These are phyloP conservation scores for Aptenodytes forsteri DNA, from an alignment of 2,113 vertebrate species.

Conservation along the genomic window DNA sequence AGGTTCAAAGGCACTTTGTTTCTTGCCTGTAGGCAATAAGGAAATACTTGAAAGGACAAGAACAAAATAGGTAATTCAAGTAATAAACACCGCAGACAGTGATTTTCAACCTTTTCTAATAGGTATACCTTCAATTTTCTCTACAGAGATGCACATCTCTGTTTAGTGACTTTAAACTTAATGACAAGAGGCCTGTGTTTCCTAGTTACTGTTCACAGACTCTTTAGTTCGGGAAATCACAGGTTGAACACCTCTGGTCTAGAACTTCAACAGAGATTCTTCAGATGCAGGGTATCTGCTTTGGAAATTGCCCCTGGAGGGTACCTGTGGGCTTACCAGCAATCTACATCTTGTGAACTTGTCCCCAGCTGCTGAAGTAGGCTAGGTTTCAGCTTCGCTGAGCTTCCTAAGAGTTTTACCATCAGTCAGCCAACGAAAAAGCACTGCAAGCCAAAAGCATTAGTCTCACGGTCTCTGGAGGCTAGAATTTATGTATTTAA, in stretches of 20 bases:
- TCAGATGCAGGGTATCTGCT: neutral
- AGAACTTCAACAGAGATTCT: neutral
- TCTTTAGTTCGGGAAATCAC: neutral
- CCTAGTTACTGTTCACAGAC: neutral
- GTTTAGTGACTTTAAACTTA: neutral
- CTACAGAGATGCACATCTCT: neutral
- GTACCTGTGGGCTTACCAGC: neutral
- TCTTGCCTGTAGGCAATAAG: neutral
- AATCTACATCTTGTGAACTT: neutral
- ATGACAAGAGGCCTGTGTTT: neutral
- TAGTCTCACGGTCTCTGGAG: neutral
- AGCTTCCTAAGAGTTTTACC: neutral
- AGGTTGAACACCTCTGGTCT: neutral
- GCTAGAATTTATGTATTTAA: slow-evolving; percentile 7
- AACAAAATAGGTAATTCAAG: neutral
- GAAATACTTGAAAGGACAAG: slow-evolving; percentile 3
- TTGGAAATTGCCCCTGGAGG: neutral
- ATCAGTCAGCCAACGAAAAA: neutral
- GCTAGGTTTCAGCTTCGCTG: neutral
- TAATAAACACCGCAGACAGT: neutral
- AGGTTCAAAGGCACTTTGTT: neutral
- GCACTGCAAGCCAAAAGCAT: neutral
- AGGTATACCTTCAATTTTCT: neutral
- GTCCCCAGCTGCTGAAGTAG: neutral
- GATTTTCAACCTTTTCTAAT: neutral